Percentiles rank a stretch among this genome's conserved stretches.
Evolutionary conservation across 2,797 vertebrate genomes (phyloP).

Genomic region (Trematomus bernacchii): DNA sequence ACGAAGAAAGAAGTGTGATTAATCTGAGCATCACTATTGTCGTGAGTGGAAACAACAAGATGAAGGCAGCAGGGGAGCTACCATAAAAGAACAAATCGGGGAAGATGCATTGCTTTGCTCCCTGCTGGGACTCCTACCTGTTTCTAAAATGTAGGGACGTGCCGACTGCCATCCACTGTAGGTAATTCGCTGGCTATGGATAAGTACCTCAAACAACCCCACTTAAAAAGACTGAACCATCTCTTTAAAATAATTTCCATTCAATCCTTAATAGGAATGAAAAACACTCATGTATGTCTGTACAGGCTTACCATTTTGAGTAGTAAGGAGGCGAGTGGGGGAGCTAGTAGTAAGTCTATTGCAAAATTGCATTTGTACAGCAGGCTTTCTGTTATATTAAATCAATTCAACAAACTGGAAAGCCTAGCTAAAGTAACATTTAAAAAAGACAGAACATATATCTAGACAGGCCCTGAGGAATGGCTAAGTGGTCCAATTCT

Average conservation of each 20-base stretch:
- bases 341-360: neutral
- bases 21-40: constrained; percentile 4
- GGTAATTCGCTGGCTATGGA: too few species aligned
- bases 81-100: neutral
- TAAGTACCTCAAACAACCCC: too few species aligned
- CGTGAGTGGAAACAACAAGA: constrained; percentile 20
- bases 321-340: neutral
- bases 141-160: too few species aligned
- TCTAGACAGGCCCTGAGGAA: neutral
- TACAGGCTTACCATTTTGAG: neutral
- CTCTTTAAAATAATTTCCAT: neutral
- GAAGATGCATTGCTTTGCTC: neutral
- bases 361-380: constrained; percentile 23
- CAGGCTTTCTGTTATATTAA: neutral
- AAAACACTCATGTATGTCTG: constrained; percentile 9
- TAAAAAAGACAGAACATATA: constrained; percentile 11
- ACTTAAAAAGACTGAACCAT: too few species aligned
- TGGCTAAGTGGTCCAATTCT: neutral
- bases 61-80: neutral
- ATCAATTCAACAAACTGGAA: constrained; percentile 12
- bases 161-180: too few species aligned
- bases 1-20: neutral
- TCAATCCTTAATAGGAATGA: neutral
- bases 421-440: constrained; percentile 12
- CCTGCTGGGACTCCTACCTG: too few species aligned